These are phyloP conservation scores for Scaptomyza cyrtandrae DNA, from an alignment of 2,888 invertebrate genomes.

Conservation along the genomic window DNA sequence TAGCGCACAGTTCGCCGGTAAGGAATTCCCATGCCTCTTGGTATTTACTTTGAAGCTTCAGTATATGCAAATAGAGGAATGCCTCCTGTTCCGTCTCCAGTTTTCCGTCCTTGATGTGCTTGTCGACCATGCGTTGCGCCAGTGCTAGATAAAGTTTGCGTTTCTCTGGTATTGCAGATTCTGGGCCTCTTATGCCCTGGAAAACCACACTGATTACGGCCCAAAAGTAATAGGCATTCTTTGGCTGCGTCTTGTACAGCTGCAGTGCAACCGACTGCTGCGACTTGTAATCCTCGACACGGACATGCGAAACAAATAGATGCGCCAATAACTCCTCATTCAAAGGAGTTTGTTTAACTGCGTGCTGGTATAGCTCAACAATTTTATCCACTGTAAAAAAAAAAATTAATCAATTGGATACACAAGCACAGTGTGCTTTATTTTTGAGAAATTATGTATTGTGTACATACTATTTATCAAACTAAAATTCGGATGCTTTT, in stretches of 20 bases:
- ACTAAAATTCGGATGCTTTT: neutral
- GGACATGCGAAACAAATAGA: conserved; percentile 97
- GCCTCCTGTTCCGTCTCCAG: conserved; percentile 97
- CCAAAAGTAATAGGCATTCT: conserved; percentile 99
- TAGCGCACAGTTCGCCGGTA: conserved; percentile 90
- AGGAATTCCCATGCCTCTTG: conserved; percentile 92
- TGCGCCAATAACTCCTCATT: conserved; percentile 97
- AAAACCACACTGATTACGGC: conserved; percentile 98
- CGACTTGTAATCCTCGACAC: conserved; percentile 94
- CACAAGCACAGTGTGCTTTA: neutral
- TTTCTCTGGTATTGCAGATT: conserved; percentile 86
- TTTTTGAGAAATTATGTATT: neutral
- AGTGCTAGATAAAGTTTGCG: conserved; percentile 91
- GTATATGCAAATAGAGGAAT: conserved; percentile 94
- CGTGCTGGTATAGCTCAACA: conserved; percentile 94
- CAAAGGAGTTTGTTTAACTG: conserved; percentile 92
- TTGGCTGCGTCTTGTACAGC: conserved; percentile 95
- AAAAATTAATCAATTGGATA: neutral
- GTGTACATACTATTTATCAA: neutral
- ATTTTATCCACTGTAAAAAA: conserved; percentile 91
- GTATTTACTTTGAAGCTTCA: conserved; percentile 92
- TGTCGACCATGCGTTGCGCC: conserved; percentile 97
- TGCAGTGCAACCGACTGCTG: conserved; percentile 96
- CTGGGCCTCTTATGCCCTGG: conserved; percentile 87
- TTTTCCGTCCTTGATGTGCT: conserved; percentile 93